Evolutionary conservation across 2,797 vertebrate genomes (phyloP), one percentile per base, ranked within the genome.

Genomic region (Pseudomugil gertrudae): DNA sequence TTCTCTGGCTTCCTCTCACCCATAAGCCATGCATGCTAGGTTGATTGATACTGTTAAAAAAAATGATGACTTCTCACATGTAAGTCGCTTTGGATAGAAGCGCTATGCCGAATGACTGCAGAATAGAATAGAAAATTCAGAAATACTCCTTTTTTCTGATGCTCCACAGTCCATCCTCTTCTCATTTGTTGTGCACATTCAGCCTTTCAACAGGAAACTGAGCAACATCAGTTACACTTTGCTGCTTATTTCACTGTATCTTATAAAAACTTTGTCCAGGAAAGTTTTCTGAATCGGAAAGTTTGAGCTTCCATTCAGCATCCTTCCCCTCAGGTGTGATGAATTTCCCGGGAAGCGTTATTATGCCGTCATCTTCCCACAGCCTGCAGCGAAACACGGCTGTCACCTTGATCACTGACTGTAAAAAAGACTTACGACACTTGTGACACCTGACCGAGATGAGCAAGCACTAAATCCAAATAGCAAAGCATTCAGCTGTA

Each of bases 361-460:
- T 48, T 24, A n/a, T 29, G 47, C 4, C 38, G 2, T 56, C 21
- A 1, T 21, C 38, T 53, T 33, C 17, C 40, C 9, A 11, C 9
- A 43, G 40, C 26, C 51, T 65, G 13, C 24, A 24, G 35, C 27
- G 27, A 80, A 51, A 51, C 21, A 5, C 23, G 40, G 5, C 23
- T 26, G 33, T 74, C 63, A 69, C 68, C 40, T 65, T 76, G 58
- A 76, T 68, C 24, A 47, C 43, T 62, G 38, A 29, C 15, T 58
- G 26, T 35, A 43, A 64, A 69, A 61, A 70, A n/a, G 21, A 72
- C 10, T 63, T 53, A 26, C 17, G 38, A 40, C 26, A 26, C n/a
- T 63, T 52, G 23, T 33, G 53, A 64, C 29, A 45, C 8, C 55
- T 26, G 24, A 43, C 43, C 50, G 63, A 48, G 48, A 69, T 13